These are phyloP conservation scores for Enteromius paludinosus DNA, from an alignment of 2,797 vertebrate genomes.

Conservation along the genomic window DNA sequence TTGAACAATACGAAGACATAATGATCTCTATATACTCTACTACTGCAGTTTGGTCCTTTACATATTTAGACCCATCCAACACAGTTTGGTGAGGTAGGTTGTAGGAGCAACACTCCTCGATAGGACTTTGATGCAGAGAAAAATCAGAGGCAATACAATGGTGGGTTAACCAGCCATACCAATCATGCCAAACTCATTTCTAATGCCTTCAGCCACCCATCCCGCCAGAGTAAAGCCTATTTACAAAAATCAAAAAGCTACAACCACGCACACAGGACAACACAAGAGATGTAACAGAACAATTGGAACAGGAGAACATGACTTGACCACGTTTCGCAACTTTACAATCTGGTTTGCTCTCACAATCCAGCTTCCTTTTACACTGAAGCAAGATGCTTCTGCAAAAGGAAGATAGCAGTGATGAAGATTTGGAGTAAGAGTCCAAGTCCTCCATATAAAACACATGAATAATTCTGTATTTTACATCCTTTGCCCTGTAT, in stretches of 20 bases:
- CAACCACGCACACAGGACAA: conserved; percentile 58
- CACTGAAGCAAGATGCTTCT: not conserved
- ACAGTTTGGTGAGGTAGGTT: conserved; percentile 75
- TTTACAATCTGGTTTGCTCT: conserved; percentile 33
- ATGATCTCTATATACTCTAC: conserved; percentile 66
- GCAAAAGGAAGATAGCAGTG: conserved; percentile 18
- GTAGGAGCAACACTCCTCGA: conserved; percentile 70
- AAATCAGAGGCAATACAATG: conserved; percentile 50
- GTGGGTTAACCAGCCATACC: conserved; percentile 23
- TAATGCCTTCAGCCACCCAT: conserved; percentile 27
- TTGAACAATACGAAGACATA: conserved; percentile 56
- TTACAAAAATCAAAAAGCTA: conserved; percentile 57
- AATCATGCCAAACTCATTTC: conserved; percentile 22
- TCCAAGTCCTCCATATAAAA: conserved; percentile 25
- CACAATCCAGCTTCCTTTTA: conserved; percentile 11
- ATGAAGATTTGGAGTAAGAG: not conserved
- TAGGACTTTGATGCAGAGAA: conserved; percentile 62
- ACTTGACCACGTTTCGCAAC: conserved; percentile 61
- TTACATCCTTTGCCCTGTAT: conserved; percentile 27
- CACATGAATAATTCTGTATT: conserved; percentile 9
- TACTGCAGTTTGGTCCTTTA: conserved; percentile 66
- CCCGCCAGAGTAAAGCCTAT: conserved; percentile 51
- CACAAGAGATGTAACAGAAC: conserved; percentile 59
- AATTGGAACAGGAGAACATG: conserved; percentile 55
- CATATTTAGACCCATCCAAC: conserved; percentile 62